Conservation (phyloP, 2,888 invertebrate genomes). For the Phorcus lineatus region DNA sequence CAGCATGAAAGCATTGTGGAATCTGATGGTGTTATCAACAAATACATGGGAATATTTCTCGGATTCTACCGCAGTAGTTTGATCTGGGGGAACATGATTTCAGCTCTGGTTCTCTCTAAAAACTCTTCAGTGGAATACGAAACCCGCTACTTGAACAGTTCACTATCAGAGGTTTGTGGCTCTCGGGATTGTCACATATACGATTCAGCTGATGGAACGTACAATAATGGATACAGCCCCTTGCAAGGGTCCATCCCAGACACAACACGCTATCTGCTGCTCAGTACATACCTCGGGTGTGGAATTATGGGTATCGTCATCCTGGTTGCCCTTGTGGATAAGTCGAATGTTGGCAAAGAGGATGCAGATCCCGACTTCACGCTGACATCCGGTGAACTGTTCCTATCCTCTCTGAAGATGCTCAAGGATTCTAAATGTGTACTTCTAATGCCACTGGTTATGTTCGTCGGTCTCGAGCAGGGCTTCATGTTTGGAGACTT, state of each 20-base stretch:
- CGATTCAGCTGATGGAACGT: slow-evolving; percentile 41
- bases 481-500: slow-evolving; percentile 73
- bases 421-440: slow-evolving; percentile 68
- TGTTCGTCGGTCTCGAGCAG: slow-evolving; percentile 71
- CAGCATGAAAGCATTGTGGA: slow-evolving; percentile 58
- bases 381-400: slow-evolving; percentile 60
- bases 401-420: slow-evolving; percentile 65
- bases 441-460: slow-evolving; percentile 67
- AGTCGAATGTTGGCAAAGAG: slow-evolving; percentile 50
- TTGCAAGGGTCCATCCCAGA: slow-evolving; percentile 52
- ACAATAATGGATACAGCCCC: slow-evolving; percentile 31
- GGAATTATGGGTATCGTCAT: slow-evolving; percentile 67
- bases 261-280: slow-evolving; percentile 59
- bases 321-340: slow-evolving; percentile 63
- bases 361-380: slow-evolving; percentile 49
- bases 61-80: slow-evolving; percentile 69
- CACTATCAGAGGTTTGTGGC: slow-evolving; percentile 45
- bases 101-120: slow-evolving; percentile 61
- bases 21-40: slow-evolving; percentile 65
- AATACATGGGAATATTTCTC: slow-evolving; percentile 72
- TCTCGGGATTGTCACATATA: slow-evolving; percentile 49
- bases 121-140: slow-evolving; percentile 37
- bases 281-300: slow-evolving; percentile 68
- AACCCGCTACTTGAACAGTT: background rate
- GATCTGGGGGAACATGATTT: slow-evolving; percentile 72